Evolutionary conservation across 2,797 vertebrate genomes (phyloP).

Genomic region (Crax fasciolata): DNA sequence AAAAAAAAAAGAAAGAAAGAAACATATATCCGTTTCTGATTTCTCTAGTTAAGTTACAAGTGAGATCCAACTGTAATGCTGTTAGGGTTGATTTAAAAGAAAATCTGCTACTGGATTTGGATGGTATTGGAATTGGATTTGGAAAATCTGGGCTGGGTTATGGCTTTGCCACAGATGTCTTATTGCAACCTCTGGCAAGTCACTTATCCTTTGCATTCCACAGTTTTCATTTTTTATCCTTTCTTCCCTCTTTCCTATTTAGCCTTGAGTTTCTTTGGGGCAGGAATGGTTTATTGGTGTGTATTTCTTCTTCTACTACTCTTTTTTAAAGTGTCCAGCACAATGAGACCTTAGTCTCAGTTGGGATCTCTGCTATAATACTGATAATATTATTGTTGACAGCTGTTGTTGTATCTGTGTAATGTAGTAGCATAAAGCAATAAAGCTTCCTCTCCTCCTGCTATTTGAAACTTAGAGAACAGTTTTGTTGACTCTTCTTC

Average conservation of each 20-base stretch:
- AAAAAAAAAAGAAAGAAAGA: not conserved
- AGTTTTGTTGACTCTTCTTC: conserved; percentile 66
- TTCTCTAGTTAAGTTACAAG: conserved; percentile 5
- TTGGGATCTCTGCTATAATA: conserved; percentile 51
- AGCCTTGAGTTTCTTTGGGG: not conserved
- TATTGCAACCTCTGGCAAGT: not conserved
- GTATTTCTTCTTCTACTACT: not conserved
- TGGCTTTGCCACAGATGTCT: not conserved
- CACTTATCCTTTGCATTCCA: conserved; percentile 9
- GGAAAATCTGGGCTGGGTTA: conserved; percentile 26
- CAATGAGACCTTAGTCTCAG: conserved; percentile 45
- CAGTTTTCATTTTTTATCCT: not conserved
- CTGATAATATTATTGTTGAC: conserved; percentile 72
- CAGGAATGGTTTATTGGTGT: not conserved
- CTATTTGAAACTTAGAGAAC: conserved; percentile 59
- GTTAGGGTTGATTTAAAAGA: conserved; percentile 20
- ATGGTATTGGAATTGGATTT: not conserved
- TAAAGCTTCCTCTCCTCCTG: conserved; percentile 54
- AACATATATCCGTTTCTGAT: not conserved
- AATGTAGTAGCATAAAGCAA: conserved; percentile 72
- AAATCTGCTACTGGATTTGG: conserved; percentile 29
- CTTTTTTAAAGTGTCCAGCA: conserved; percentile 30
- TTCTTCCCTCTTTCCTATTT: not conserved
- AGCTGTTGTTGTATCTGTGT: conserved; percentile 70
- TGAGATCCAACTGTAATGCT: not conserved